Percentiles rank a stretch among this genome's conserved stretches.
These are phyloP conservation scores for Lamellibrachia luymesi DNA, from an alignment of 1,140 invertebrate genomes.

Conservation along the genomic window DNA sequence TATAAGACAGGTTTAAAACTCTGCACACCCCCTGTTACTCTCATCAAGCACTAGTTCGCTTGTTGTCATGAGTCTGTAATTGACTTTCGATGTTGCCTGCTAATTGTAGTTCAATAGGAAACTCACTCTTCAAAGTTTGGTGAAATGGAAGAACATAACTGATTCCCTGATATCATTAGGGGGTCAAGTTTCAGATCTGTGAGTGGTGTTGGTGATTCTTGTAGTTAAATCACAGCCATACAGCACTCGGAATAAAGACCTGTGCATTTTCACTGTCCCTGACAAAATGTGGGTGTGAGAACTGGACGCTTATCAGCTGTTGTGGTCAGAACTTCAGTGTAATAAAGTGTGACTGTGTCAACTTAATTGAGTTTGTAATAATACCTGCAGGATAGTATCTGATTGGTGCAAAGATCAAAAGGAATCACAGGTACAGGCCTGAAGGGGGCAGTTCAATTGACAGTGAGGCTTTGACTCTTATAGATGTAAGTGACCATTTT, in stretches of 20 bases:
- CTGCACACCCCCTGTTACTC: too few species aligned
- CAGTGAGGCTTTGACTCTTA: not conserved
- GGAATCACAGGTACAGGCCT: not conserved
- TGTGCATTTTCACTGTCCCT: not conserved
- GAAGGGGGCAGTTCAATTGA: not conserved
- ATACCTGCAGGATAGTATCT: not conserved
- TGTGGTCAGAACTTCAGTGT: conserved; percentile 4
- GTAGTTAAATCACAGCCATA: not conserved
- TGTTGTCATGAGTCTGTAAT: not conserved
- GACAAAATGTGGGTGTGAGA: not conserved
- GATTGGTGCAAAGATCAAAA: not conserved
- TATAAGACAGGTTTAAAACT: too few species aligned
- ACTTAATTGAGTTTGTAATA: not conserved
- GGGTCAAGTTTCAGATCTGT: not conserved
- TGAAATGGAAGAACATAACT: not conserved
- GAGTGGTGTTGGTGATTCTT: not conserved
- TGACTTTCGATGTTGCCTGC: not conserved
- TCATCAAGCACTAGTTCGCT: too few species aligned
- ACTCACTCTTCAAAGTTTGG: not conserved
- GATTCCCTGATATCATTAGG: not conserved
- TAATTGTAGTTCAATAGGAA: not conserved
- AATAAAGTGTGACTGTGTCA: not conserved
- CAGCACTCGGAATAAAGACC: not conserved
- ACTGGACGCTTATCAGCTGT: not conserved
- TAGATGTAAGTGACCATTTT: too few species aligned